Evolutionary conservation across 2,888 invertebrate genomes (phyloP), one percentile per base, ranked within the genome.

Genomic region (Ecliptopera silaceata): DNA sequence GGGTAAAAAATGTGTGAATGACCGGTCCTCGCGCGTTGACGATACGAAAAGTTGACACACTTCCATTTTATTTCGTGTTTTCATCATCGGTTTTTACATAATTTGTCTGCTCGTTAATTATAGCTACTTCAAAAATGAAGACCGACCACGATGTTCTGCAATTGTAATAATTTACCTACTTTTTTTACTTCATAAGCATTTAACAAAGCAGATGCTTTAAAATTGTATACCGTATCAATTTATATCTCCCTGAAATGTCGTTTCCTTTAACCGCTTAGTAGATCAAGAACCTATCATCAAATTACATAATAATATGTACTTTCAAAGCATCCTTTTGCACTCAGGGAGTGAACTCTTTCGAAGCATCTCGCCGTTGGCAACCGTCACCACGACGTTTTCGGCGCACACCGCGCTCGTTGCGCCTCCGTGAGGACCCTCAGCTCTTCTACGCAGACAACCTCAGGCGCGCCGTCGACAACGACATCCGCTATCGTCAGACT

Each of bases 391-490:
- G 65, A 4, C 70, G 69, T 13, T 91, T 59, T 69, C 71, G 71
- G 2, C 92, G 67, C 69, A 88, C 66, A 68, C 94, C 69, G 87
- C 94, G 65, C 84, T 94, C 80, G 8, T 86, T 93, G 69, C 81
- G 77, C 78, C 92, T 84, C 74, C 94, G 71, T 84, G 96, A 72
- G 89, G 95, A 95, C 75, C 95, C 95, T 2, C 90, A 93, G 63
- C 86, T 95, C 66, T 92, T 94, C 65, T 93, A 93, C 80, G 89
- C 93, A n/a, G 93, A 93, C 43, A 88, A 92, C 53, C 78, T 93
- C 59, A 91, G 94, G 61, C 91, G 93, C 72, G 92, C 93, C 61
- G 93, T 96, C 11, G 95, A 95, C 70, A 95, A 95, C 77, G 93
- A 94, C 69, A 89, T 95, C 60, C 88, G 95, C 26, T 95, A 95